Conservation (phyloP, 2,888 invertebrate genomes). For the Syrista parreyssii region DNA sequence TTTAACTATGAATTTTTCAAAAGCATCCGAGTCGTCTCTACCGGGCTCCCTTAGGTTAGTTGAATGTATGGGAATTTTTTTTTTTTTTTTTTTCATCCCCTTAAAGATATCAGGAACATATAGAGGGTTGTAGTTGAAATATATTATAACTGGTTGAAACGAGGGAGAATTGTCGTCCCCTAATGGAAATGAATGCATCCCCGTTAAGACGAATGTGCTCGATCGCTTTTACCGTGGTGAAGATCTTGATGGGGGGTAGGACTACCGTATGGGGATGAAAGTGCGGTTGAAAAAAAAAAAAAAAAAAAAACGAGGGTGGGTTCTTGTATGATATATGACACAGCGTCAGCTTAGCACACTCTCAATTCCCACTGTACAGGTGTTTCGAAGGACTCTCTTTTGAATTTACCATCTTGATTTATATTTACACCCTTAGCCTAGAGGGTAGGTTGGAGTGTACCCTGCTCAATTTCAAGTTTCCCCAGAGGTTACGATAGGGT, state of each 20-base stretch:
- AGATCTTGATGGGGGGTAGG: background rate
- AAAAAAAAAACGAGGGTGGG: background rate
- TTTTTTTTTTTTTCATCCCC: background rate
- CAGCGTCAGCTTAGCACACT: constrained; percentile 13
- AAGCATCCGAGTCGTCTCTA: background rate
- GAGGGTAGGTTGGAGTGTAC: background rate
- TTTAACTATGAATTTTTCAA: background rate
- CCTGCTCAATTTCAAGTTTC: background rate
- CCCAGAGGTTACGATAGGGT: background rate
- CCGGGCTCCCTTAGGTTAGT: background rate
- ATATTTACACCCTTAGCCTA: background rate
- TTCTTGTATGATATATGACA: constrained; percentile 9
- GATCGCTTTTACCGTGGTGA: background rate
- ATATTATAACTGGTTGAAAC: background rate
- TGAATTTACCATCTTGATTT: constrained; percentile 1
- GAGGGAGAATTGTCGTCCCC: background rate
- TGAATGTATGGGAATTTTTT: background rate
- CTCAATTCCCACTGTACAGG: constrained; percentile 16
- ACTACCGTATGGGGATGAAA: background rate
- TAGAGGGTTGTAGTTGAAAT: background rate
- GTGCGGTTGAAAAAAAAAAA: background rate
- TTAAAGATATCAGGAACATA: background rate
- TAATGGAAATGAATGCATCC: background rate
- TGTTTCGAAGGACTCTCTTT: background rate
- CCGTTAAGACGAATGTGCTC: background rate